Percentiles rank a stretch among this genome's conserved stretches.
phyloP scores from a whole-genome alignment of 2,888 invertebrate species.

The Platycheirus rosarum region DNA sequence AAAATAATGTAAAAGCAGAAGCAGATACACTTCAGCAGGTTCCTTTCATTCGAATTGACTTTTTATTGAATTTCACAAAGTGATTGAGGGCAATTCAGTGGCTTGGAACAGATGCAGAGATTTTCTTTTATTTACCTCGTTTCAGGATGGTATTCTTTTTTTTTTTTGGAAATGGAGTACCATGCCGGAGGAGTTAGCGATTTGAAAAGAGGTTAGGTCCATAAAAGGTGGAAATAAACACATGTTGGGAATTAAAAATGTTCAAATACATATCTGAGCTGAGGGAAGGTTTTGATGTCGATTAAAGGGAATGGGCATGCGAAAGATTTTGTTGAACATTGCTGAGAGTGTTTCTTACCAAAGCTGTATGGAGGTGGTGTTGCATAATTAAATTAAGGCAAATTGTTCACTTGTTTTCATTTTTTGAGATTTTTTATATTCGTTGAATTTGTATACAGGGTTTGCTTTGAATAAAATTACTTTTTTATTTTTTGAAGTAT shows the following conservation, averaged over 20 bases:
- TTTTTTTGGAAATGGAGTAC: not conserved
- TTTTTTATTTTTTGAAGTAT: no score
- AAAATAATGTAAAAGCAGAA: conserved; percentile 25
- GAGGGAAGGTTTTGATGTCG: no score
- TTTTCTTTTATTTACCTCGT: conserved; percentile 63
- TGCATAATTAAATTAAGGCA: no score
- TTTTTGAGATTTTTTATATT: no score
- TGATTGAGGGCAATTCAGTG: conserved; percentile 67
- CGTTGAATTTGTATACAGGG: no score
- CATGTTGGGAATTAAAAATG: conserved; percentile 18
- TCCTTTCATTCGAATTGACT: conserved; percentile 65
- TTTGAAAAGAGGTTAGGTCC: not conserved
- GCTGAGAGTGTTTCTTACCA: no score
- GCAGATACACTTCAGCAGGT: conserved; percentile 54
- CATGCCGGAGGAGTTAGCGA: conserved; percentile 11
- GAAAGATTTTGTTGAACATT: no score
- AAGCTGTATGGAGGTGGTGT: no score
- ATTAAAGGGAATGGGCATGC: no score
- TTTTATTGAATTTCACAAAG: conserved; percentile 64
- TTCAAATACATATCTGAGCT: not conserved
- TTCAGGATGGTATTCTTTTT: not conserved
- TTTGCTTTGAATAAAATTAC: no score
- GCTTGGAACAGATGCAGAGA: conserved; percentile 62
- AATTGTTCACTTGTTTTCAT: no score
- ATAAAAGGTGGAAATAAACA: conserved; percentile 21